Evolutionary conservation across 2,797 vertebrate genomes (phyloP), one percentile per base, ranked within the genome.

Genomic region (Sebastes itinus): DNA sequence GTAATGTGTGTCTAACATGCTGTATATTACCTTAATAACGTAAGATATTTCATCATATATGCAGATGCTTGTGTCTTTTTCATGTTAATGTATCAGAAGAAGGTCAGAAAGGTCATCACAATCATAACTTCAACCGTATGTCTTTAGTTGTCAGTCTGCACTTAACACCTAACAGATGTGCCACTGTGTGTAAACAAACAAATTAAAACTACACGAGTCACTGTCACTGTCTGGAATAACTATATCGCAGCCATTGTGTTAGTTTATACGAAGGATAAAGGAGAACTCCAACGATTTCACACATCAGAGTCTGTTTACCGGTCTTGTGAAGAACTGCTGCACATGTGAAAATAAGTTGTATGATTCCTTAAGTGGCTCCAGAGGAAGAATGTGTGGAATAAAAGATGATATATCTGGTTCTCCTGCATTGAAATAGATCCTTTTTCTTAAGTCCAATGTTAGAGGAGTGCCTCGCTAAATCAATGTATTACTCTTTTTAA

Each of bases 201-300:
- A 11, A 90, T 65, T 78, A 90, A 86, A 92, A 65, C 12, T 20
- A 49, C 35, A 80, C 18, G n/a, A 64, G 6, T 46, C 42, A 46
- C 42, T 46, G 55, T 62, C 18, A 13, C 22, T 23, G 23, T 11
- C 55, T 65, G 9, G 46, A 35, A 67, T 38, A 58, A 49, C 54
- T 11, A 16, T 64, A 46, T 46, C 6, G 10, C 14, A 13, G 42
- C 46, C 11, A 8, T 56, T 56, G 20, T 65, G 38, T 23, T 28
- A 11, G 20, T 16, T 20, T 28, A 61, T 32, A 14, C 35, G 18
- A 18, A 61, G 22, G 30, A 55, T 54, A 73, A 66, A 61, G 25
- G 23, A 10, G 5, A 54, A 54, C 13, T 42, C 38, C 38, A 42
- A 0, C 13, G 38, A 42, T 42, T 42, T 32, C 2, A 33, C 18